phyloP scores from a whole-genome alignment of 2,888 invertebrate species.

The Rhorus exstirpatorius region DNA sequence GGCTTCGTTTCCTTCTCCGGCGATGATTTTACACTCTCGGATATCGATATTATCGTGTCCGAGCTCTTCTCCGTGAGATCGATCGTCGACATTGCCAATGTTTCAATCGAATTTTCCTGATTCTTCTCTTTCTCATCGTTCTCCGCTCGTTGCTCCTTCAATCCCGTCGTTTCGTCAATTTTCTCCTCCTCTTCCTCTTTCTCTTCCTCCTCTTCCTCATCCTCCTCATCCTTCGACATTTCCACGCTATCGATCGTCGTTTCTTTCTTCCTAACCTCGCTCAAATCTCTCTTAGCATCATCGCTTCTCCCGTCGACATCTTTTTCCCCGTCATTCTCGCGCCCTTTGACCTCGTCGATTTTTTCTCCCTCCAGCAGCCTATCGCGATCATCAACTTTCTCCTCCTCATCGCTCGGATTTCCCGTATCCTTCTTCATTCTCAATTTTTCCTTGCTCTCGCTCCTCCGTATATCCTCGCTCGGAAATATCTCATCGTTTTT shows the following conservation, averaged over 20 bases:
- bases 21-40: slow-evolving; percentile 62
- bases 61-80: slow-evolving; percentile 72
- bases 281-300: slow-evolving; percentile 83
- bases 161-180: slow-evolving; percentile 77
- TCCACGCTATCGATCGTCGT: no score
- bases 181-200: slow-evolving; percentile 82
- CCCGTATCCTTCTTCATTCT: slow-evolving; percentile 66
- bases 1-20: slow-evolving; percentile 61
- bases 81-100: slow-evolving; percentile 54
- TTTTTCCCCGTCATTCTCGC: slow-evolving; percentile 68
- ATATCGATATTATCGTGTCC: slow-evolving; percentile 66
- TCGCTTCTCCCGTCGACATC: slow-evolving; percentile 77
- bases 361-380: slow-evolving; percentile 46
- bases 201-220: slow-evolving; percentile 79
- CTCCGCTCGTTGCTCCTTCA: slow-evolving; percentile 81
- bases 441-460: slow-evolving; percentile 55
- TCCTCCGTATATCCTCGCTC: slow-evolving; percentile 65
- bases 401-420: slow-evolving; percentile 50
- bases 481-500: slow-evolving; percentile 64
- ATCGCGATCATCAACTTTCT: slow-evolving; percentile 19
- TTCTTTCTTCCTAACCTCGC: no score
- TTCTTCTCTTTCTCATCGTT: slow-evolving; percentile 85
- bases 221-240: slow-evolving; percentile 77
- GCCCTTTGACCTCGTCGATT: slow-evolving; percentile 39
- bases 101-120: slow-evolving; percentile 10